Percentiles rank a stretch among this genome's conserved stretches.
Evolutionary conservation across 2,888 invertebrate genomes (phyloP).

Genomic region (Drosophila colorata): DNA sequence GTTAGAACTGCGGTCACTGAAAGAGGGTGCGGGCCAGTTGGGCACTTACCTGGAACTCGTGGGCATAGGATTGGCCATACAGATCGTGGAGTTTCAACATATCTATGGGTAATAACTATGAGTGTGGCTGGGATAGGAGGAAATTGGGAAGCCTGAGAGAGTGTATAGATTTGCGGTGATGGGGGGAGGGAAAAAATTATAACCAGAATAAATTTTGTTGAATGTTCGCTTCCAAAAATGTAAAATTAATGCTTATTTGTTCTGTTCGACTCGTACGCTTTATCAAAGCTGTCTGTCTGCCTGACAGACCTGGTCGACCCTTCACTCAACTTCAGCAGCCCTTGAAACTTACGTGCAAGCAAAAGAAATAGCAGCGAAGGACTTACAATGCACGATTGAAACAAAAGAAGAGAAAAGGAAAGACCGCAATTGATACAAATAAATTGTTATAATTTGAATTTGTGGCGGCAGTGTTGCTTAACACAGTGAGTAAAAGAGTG

Average conservation of each 20-base stretch:
- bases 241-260: constrained; percentile 19
- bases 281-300: constrained; percentile 7
- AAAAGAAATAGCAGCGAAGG: too few species aligned
- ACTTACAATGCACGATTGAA: too few species aligned
- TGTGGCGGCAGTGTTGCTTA: too few species aligned
- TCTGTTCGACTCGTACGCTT: constrained; percentile 9
- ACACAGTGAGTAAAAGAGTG: too few species aligned
- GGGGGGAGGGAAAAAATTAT: constrained; percentile 17
- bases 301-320: background rate
- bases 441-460: too few species aligned
- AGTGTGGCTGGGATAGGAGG: constrained; percentile 3
- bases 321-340: background rate
- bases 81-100: constrained; percentile 44
- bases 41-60: constrained; percentile 48
- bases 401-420: too few species aligned
- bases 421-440: too few species aligned
- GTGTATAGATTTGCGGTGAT: constrained; percentile 13
- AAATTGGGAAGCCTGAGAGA: constrained; percentile 15
- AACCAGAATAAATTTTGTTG: constrained; percentile 28
- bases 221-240: constrained; percentile 27
- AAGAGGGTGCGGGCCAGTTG: too few species aligned
- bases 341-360: background rate
- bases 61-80: constrained; percentile 45
- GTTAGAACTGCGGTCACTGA: too few species aligned
- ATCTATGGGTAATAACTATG: background rate